These are phyloP conservation scores for Naso thynnoides DNA, from an alignment of 2,797 vertebrate species.

Conservation along the genomic window DNA sequence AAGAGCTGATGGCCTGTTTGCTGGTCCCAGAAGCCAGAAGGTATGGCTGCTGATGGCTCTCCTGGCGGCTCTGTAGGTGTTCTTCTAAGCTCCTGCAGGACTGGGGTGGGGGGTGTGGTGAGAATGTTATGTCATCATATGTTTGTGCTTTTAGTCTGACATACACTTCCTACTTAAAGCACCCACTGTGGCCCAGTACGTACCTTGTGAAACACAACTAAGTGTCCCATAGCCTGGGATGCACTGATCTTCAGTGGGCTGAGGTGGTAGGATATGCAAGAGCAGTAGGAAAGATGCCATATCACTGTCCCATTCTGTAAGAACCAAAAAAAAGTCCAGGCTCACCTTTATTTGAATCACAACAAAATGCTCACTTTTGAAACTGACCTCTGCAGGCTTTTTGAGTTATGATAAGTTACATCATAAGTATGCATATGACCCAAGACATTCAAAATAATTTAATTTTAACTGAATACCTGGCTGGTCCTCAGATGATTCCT, in stretches of 20 bases:
- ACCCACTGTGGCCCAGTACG: neutral
- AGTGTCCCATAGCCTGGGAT: constrained; percentile 15
- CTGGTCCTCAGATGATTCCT: neutral
- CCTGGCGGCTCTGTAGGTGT: neutral
- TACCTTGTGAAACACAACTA: constrained; percentile 43
- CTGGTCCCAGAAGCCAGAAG: constrained; percentile 17
- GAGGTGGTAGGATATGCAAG: constrained; percentile 22
- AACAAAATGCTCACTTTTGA: no score
- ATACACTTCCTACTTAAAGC: neutral
- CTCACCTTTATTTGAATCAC: no score
- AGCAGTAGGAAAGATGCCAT: constrained; percentile 28
- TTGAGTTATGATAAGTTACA: no score
- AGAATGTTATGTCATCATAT: no score
- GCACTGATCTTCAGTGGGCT: constrained; percentile 18
- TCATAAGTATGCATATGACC: no score
- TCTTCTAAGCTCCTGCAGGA: constrained; percentile 9
- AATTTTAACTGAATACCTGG: constrained; percentile 9
- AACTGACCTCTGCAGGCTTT: no score
- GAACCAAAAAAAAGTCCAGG: neutral
- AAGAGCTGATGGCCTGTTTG: constrained; percentile 4
- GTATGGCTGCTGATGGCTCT: neutral
- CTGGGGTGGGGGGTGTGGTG: no score
- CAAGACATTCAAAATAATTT: neutral
- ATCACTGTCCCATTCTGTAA: constrained; percentile 28
- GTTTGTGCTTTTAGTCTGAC: neutral